Percentiles rank a stretch among this genome's conserved stretches.
These are phyloP conservation scores for Zaprionus taronus DNA, from an alignment of 1,140 invertebrate species.

Conservation along the genomic window DNA sequence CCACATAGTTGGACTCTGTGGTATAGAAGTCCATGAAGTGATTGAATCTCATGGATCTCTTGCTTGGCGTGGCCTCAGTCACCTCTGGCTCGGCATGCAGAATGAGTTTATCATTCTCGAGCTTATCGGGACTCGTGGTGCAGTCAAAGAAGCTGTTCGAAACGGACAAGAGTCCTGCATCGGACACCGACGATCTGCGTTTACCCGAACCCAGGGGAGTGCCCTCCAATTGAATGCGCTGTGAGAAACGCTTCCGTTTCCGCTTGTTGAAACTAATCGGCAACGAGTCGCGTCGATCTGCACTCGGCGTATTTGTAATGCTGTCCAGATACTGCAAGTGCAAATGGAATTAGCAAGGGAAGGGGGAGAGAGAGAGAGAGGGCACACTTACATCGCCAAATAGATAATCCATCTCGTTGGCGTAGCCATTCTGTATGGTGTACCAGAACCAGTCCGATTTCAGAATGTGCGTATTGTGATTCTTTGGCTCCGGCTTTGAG, in stretches of 20 bases:
- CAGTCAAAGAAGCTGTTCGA: constrained; percentile 95
- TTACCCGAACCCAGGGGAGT: constrained; percentile 85
- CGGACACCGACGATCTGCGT: constrained; percentile 92
- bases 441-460: constrained; percentile 98
- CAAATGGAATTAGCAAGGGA: not conserved
- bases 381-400: constrained; percentile 90
- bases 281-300: constrained; percentile 87
- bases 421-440: constrained; percentile 96
- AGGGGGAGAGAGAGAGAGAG: no score
- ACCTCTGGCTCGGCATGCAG: constrained; percentile 85
- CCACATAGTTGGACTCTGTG: constrained; percentile 98
- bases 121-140: constrained; percentile 90
- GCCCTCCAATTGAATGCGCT: constrained; percentile 76
- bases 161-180: constrained; percentile 91
- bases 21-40: constrained; percentile 96
- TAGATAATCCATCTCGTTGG: constrained; percentile 95
- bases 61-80: constrained; percentile 85
- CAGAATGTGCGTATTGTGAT: constrained; percentile 88
- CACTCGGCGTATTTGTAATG: constrained; percentile 81
- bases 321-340: constrained; percentile 76
- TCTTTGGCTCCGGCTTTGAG: constrained; percentile 87
- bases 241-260: constrained; percentile 90
- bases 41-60: constrained; percentile 89
- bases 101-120: constrained; percentile 70
- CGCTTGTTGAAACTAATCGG: constrained; percentile 85